phyloP scores from a whole-genome alignment of 2,888 invertebrate species.

The Scrobipalpa atriplicella region DNA sequence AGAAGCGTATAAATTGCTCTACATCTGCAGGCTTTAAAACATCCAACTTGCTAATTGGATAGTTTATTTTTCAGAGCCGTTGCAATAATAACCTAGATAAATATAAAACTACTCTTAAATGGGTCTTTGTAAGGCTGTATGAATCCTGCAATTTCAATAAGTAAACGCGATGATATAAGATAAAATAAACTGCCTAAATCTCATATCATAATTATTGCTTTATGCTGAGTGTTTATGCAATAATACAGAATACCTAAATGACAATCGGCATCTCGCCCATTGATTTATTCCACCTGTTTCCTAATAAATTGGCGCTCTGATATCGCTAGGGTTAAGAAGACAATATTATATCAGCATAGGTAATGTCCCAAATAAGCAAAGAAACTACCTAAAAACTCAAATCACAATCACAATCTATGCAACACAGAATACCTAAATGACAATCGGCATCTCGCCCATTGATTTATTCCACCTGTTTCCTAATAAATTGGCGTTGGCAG shows the following conservation, averaged over 20 bases:
- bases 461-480: background rate
- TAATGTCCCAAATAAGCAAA: conserved; percentile 38
- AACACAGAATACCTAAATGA: background rate
- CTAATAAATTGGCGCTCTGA: conserved; percentile 15
- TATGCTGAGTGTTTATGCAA: no score
- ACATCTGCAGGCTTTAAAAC: no score
- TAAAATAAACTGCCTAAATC: no score
- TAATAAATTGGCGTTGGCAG: conserved; percentile 20
- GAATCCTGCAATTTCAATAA: no score
- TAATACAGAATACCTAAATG: background rate
- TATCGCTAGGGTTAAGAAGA: conserved; percentile 16
- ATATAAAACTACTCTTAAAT: no score
- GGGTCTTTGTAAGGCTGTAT: no score
- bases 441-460: background rate
- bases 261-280: background rate
- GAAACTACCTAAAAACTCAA: no score
- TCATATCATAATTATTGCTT: no score
- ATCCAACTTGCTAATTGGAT: no score
- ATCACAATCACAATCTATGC: background rate
- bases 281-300: background rate
- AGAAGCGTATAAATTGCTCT: background rate
- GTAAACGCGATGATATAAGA: no score
- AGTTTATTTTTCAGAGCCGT: no score
- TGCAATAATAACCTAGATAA: no score
- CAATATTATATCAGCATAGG: conserved; percentile 28